A percentile compares a stretch with the other conserved stretches of the same genome.
Conservation (phyloP, 2,888 invertebrate species). For the Scaptomyza tumidula region DNA sequence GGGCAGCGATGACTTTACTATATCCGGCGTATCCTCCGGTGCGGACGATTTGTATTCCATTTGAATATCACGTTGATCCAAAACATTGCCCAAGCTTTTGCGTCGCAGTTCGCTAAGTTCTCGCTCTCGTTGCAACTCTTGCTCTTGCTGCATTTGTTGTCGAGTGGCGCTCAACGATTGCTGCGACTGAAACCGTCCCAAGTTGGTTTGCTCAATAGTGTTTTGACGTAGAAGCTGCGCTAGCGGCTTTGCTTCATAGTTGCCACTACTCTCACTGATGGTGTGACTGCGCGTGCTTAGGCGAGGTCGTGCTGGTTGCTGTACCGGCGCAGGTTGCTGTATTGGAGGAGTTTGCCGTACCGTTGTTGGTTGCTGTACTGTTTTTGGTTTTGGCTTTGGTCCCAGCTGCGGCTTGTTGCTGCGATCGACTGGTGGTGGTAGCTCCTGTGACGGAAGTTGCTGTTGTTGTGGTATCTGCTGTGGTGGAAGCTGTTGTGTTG, state of each 20-base stretch:
- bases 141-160: constrained; percentile 36
- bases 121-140: constrained; percentile 45
- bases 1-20: constrained; percentile 83
- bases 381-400: constrained; percentile 17
- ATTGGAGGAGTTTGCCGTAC: constrained; percentile 1
- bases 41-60: constrained; percentile 82
- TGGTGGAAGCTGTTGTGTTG: constrained; percentile 1
- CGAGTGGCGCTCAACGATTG: constrained; percentile 54
- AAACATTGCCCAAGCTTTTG: constrained; percentile 80
- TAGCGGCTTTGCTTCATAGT: constrained; percentile 29
- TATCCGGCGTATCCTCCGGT: constrained; percentile 83
- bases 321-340: constrained; percentile 7
- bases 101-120: constrained; percentile 71
- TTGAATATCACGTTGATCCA: constrained; percentile 56
- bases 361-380: constrained; percentile 42
- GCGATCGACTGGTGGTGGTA: constrained; percentile 3
- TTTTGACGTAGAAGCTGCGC: constrained; percentile 33
- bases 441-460: constrained; percentile 43
- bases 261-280: constrained; percentile 35
- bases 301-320: constrained; percentile 39
- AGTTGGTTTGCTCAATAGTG: constrained; percentile 3
- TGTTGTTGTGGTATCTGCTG: constrained; percentile 15
- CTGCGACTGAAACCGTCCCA: constrained; percentile 68
- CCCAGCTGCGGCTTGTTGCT: constrained; percentile 4
- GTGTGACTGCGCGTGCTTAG: constrained; percentile 49